Percentiles rank a stretch among this genome's conserved stretches.
phyloP scores from a whole-genome alignment of 2,888 invertebrate genomes.

The Diploptera punctata region DNA sequence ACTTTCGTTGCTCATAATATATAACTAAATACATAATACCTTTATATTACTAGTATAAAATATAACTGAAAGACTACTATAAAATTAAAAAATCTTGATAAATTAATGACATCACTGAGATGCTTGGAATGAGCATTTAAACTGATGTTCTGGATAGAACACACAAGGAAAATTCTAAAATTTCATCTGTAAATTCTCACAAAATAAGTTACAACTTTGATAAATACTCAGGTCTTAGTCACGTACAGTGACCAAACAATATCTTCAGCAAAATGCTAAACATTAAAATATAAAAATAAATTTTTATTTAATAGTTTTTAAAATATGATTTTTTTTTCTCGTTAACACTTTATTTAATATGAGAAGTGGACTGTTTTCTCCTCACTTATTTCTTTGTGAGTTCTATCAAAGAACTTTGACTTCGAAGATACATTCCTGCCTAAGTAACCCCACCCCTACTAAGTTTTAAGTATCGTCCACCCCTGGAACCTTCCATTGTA shows the following conservation, averaged over 20 bases:
- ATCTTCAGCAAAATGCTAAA: not conserved
- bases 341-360: too few species aligned
- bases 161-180: not conserved
- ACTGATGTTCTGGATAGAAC: not conserved
- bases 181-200: not conserved
- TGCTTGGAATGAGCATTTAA: constrained; percentile 5
- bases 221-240: not conserved
- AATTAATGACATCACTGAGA: not conserved
- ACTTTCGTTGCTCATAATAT: not conserved
- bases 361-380: too few species aligned
- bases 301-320: too few species aligned
- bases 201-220: too few species aligned
- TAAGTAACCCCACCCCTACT: not conserved
- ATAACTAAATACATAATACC: not conserved
- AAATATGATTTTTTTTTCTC: too few species aligned
- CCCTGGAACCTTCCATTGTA: constrained; percentile 74
- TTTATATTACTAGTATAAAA: not conserved
- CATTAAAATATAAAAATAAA: constrained; percentile 4
- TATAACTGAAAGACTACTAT: not conserved
- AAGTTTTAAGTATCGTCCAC: constrained; percentile 36
- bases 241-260: not conserved
- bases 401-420: not conserved
- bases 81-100: not conserved
- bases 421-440: not conserved
- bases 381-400: not conserved